Conservation (phyloP, 2,113 vertebrate species). For the Reinhardtius hippoglossoides region DNA sequence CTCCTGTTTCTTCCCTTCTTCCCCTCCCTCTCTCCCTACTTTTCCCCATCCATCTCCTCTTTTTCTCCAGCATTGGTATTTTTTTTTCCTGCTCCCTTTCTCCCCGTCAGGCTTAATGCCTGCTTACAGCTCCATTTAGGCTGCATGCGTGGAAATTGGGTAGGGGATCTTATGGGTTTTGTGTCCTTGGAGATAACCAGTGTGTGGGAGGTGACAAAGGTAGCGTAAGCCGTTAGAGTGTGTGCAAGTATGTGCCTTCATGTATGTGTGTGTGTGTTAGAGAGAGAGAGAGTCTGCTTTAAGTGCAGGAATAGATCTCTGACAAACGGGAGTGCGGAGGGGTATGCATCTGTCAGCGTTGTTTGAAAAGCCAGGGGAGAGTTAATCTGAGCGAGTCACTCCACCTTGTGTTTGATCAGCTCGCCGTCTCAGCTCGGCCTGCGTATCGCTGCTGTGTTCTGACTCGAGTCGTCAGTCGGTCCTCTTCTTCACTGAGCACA, state of each 20-base stretch:
- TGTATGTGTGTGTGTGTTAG: slow-evolving; percentile 36
- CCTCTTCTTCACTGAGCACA: background rate
- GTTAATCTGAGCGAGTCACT: slow-evolving; percentile 75
- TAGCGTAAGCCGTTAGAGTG: slow-evolving; percentile 73
- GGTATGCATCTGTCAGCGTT: slow-evolving; percentile 71
- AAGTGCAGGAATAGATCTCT: slow-evolving; percentile 79
- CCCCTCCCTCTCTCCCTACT: slow-evolving; percentile 32
- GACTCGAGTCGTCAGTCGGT: background rate
- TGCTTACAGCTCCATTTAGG: slow-evolving; percentile 79
- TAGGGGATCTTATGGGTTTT: slow-evolving; percentile 80
- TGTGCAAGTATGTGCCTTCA: slow-evolving; percentile 1
- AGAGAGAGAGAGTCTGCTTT: slow-evolving; percentile 61
- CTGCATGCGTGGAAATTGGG: slow-evolving; percentile 80
- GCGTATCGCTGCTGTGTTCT: slow-evolving; percentile 3
- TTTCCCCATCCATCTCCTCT: slow-evolving; percentile 61
- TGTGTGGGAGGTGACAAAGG: slow-evolving; percentile 83
- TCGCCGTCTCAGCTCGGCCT: slow-evolving; percentile 33
- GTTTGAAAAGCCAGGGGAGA: slow-evolving; percentile 74
- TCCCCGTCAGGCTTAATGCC: slow-evolving; percentile 76
- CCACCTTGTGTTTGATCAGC: slow-evolving; percentile 66
- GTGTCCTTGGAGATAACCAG: slow-evolving; percentile 82
- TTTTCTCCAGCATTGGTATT: slow-evolving; percentile 53
- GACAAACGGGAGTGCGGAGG: slow-evolving; percentile 76
- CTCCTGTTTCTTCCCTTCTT: slow-evolving; percentile 55
- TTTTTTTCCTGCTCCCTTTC: slow-evolving; percentile 63